phyloP scores from a whole-genome alignment of 2,113 vertebrate species.

The Neogobius melanostomus region DNA sequence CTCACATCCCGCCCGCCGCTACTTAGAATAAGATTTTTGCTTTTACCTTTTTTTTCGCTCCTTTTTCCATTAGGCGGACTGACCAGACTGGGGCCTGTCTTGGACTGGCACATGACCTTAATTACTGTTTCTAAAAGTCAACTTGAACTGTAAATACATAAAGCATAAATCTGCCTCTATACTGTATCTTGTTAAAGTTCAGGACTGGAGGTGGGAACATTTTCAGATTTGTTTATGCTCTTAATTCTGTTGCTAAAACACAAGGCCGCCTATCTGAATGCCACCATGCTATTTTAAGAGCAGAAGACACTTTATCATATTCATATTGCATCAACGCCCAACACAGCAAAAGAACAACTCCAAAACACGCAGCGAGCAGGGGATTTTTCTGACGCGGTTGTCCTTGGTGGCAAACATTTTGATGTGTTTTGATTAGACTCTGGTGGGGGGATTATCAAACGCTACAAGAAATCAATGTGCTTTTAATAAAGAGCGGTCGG shows the following conservation, averaged over 20 bases:
- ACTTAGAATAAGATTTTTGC: too few relatives aligned
- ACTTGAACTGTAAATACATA: not conserved
- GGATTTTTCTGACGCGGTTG: slow-evolving; percentile 55
- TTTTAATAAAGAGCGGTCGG: slow-evolving; percentile 73
- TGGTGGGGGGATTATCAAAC: slow-evolving; percentile 70
- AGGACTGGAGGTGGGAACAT: slow-evolving; percentile 21
- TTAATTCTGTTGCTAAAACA: slow-evolving; percentile 28
- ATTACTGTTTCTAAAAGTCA: not conserved
- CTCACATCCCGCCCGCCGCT: slow-evolving; percentile 19
- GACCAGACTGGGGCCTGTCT: too few relatives aligned
- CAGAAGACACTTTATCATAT: slow-evolving; percentile 31
- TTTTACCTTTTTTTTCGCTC: too few relatives aligned
- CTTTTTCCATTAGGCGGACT: too few relatives aligned
- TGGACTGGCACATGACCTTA: slow-evolving; percentile 5
- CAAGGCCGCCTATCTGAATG: slow-evolving; percentile 47
- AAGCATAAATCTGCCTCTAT: slow-evolving; percentile 13
- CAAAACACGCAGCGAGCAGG: slow-evolving; percentile 52
- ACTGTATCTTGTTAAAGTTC: not conserved
- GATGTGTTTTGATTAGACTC: slow-evolving; percentile 71
- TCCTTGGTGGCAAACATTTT: slow-evolving; percentile 67
- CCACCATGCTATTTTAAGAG: slow-evolving; percentile 45
- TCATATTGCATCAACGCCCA: not conserved
- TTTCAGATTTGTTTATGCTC: slow-evolving; percentile 29
- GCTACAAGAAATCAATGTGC: slow-evolving; percentile 76
- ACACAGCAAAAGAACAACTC: slow-evolving; percentile 23